A percentile compares a stretch with the other conserved stretches of the same genome.
Evolutionary conservation across 2,113 vertebrate species (phyloP).

Genomic region (Laticauda laticaudata): DNA sequence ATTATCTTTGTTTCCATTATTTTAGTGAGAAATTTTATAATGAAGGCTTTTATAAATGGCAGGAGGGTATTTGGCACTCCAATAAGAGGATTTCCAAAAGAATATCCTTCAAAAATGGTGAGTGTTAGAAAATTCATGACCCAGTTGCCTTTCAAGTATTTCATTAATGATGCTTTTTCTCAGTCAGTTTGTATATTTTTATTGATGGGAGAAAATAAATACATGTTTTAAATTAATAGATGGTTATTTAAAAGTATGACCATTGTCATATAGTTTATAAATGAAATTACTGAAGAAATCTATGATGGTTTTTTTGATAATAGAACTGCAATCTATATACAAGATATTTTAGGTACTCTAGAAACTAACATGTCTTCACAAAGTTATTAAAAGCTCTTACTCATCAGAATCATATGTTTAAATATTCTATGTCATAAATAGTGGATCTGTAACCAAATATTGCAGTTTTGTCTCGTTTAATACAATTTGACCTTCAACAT

Average conservation of each 20-base stretch:
- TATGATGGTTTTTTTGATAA: background rate
- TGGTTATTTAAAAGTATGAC: background rate
- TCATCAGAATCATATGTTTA: background rate
- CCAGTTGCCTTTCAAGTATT: background rate
- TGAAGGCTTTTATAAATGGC: slow-evolving; percentile 96
- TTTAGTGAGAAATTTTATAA: slow-evolving; percentile 96
- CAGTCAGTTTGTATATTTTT: background rate
- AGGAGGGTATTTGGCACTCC: slow-evolving; percentile 88
- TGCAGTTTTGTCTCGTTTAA: background rate
- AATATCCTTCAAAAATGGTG: slow-evolving; percentile 86
- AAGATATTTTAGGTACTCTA: background rate
- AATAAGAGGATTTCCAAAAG: slow-evolving; percentile 76
- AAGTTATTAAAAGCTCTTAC: background rate
- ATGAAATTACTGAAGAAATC: background rate
- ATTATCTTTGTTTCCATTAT: slow-evolving; percentile 20
- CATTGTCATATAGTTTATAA: background rate
- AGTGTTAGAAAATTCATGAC: slow-evolving; percentile 32
- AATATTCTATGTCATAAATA: background rate
- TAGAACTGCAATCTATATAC: background rate
- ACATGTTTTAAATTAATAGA: background rate
- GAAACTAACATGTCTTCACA: background rate
- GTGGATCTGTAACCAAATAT: background rate
- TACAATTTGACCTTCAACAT: background rate
- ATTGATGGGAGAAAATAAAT: background rate
- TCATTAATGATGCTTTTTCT: background rate